Percentiles rank a stretch among this genome's conserved stretches.
Evolutionary conservation across 2,797 vertebrate species (phyloP).

Genomic region (Rhinichthys osculus): DNA sequence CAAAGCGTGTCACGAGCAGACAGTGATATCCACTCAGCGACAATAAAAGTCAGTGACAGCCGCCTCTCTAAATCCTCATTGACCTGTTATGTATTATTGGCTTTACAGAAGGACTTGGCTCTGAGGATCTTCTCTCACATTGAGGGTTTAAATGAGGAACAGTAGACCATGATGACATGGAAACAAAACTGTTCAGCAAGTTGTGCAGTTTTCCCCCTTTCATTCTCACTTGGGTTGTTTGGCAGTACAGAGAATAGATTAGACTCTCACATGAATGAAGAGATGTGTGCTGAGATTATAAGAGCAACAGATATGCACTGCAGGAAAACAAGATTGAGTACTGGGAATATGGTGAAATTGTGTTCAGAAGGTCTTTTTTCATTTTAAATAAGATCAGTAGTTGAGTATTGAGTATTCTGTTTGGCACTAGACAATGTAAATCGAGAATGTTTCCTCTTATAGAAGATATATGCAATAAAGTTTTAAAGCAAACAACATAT

Average conservation of each 20-base stretch:
- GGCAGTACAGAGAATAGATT: not conserved
- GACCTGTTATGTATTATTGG: conserved; percentile 53
- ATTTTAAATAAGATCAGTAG: not conserved
- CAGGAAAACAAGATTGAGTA: not conserved
- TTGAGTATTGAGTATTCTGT: not conserved
- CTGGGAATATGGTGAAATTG: not conserved
- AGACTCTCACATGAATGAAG: not conserved
- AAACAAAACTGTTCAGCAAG: conserved; percentile 32
- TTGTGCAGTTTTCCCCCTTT: conserved; percentile 12
- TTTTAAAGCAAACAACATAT: not conserved
- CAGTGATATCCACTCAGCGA: conserved; percentile 47
- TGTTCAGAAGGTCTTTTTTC: not conserved
- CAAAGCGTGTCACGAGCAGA: conserved; percentile 53
- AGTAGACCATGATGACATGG: conserved; percentile 23
- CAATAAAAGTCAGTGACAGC: conserved; percentile 53
- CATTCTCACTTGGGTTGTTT: conserved; percentile 11
- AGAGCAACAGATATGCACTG: not conserved
- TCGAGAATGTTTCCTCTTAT: not conserved
- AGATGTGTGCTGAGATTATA: conserved; percentile 12
- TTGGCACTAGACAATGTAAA: not conserved
- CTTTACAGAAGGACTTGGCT: conserved; percentile 47
- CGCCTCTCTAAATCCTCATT: conserved; percentile 48
- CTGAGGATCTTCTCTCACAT: conserved; percentile 42
- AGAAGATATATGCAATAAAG: not conserved
- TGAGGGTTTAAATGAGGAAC: conserved; percentile 40